A percentile compares a stretch with the other conserved stretches of the same genome.
These are phyloP conservation scores for Holocentrus rufus DNA, from an alignment of 2,797 vertebrate genomes.

Conservation along the genomic window DNA sequence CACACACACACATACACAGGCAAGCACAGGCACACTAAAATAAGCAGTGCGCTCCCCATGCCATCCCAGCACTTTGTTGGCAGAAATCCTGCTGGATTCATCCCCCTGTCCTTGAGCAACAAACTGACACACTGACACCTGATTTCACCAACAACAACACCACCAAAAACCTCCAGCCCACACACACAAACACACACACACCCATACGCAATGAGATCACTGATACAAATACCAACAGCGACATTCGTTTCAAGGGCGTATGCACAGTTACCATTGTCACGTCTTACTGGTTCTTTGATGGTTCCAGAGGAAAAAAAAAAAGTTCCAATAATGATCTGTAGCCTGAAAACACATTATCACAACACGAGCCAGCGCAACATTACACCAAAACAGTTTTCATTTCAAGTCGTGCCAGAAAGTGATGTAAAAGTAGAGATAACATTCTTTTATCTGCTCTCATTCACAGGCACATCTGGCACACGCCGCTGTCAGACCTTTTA, in stretches of 20 bases:
- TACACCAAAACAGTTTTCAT: neutral
- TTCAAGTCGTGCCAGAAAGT: conserved; percentile 5
- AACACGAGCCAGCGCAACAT: neutral
- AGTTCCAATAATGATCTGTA: neutral
- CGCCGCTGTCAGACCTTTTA: neutral
- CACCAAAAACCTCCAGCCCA: neutral
- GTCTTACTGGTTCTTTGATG: no score
- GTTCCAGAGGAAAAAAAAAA: no score
- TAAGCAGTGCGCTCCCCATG: neutral
- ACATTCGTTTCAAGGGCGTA: no score
- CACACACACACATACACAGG: conserved; percentile 6
- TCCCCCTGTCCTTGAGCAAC: conserved; percentile 1
- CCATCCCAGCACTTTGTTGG: neutral
- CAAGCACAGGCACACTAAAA: neutral
- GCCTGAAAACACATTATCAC: neutral
- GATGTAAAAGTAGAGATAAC: conserved; percentile 32
- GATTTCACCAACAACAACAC: conserved; percentile 12
- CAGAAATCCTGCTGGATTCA: conserved; percentile 16
- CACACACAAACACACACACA: neutral
- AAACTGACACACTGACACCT: neutral
- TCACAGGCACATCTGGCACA: conserved; percentile 32
- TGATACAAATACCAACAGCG: neutral
- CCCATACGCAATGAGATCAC: conserved; percentile 12
- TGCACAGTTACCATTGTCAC: no score
- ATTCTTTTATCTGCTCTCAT: conserved; percentile 52